Evolutionary conservation across 2,888 invertebrate genomes (phyloP), one percentile per base, ranked within the genome.

Genomic region (Drosophila nr. medialis): DNA sequence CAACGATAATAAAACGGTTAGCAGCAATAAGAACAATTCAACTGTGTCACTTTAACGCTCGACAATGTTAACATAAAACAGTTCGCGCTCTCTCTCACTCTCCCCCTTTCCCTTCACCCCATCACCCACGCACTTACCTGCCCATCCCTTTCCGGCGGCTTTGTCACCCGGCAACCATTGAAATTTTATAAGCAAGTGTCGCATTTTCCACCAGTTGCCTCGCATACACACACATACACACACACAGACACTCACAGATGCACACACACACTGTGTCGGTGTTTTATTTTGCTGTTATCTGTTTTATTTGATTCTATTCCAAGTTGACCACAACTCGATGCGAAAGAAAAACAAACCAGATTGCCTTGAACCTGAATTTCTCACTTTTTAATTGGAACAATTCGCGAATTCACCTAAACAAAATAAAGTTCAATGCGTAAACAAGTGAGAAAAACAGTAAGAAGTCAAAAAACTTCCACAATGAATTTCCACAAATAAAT

Each of bases 131-230:
- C 7, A 40, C 40, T 42, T 62, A 63, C 36, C 50, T 53, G 30
- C 21, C 40, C 10, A 18, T 34, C 11, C 15, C 38, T 38, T 34
- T 21, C 34, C 34, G n/a, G 24, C 7, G 15, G n/a, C 29, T 29
- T 42, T 48, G 53, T 49, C 50, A 49, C 58, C 32, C 32, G 56
- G 66, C 66, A 73, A 67, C 75, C 50, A 58, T 62, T 74, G 67
- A 79, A 79, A 63, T 66, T 74, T 45, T 74, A 66, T 34, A 64
- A 73, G 56, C 66, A 58, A 34, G 61, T 79, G 79, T 79, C 72
- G 60, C 65, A 55, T 74, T 75, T 65, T 75, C 66, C 74, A 62
- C 59, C 61, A 64, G 59, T 77, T 72, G 55, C 59, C 55, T 53
- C 60, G 38, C n/a, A 27, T 29, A 24, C 27, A 24, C 13, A 51